phyloP scores from a whole-genome alignment of 2,888 invertebrate genomes.

The Thysanoteuthis rhombus region DNA sequence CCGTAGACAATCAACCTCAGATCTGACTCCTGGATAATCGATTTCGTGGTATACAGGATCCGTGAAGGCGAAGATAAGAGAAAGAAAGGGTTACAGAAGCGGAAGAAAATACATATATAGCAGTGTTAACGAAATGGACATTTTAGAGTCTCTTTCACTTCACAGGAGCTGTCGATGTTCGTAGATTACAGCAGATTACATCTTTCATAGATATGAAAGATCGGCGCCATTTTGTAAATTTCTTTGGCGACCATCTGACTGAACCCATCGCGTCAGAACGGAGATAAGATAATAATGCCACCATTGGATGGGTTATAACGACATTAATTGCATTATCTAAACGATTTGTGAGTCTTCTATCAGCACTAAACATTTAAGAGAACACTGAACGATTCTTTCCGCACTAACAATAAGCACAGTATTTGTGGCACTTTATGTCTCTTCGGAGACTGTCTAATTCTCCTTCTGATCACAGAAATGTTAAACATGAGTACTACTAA shows the following conservation, averaged over 20 bases:
- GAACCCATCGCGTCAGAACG: not conserved
- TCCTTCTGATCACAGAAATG: not conserved
- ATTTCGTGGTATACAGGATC: not conserved
- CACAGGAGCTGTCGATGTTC: not conserved
- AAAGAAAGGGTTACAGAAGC: not conserved
- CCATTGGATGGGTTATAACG: not conserved
- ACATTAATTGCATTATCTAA: not conserved
- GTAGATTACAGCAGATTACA: not conserved
- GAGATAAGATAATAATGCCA: not conserved
- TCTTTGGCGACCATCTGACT: not conserved
- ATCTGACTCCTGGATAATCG: not conserved
- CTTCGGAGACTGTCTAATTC: too few relatives aligned
- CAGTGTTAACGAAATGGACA: not conserved
- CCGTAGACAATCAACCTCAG: not conserved
- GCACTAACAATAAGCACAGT: not conserved
- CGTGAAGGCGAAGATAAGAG: not conserved
- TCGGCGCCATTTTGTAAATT: constrained; percentile 12
- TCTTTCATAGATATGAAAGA: not conserved
- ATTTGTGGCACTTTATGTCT: not conserved
- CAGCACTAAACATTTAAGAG: not conserved
- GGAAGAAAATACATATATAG: not conserved
- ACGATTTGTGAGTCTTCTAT: not conserved
- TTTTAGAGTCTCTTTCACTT: not conserved
- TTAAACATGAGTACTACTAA: not conserved
- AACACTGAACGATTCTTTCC: not conserved